These are phyloP conservation scores for Australoheros scitulus DNA, from an alignment of 2,113 vertebrate species.

Conservation along the genomic window DNA sequence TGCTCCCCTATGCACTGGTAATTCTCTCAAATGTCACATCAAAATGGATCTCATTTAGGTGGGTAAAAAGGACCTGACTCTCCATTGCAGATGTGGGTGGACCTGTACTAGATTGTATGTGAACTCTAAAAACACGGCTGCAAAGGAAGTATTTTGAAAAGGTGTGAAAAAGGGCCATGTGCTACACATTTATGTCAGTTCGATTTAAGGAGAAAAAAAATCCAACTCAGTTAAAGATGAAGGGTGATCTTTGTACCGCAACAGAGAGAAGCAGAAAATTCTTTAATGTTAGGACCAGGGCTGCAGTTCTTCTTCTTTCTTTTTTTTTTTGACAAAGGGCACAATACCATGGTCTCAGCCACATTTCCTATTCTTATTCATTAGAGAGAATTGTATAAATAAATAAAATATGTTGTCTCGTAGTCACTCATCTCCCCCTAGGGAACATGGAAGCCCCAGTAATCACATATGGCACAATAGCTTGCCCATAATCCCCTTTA, in stretches of 20 bases:
- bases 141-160: conserved; percentile 60
- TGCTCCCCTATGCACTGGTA: conserved; percentile 64
- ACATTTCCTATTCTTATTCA: conserved; percentile 69
- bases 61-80: conserved; percentile 67
- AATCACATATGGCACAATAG: conserved; percentile 79
- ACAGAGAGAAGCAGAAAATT: conserved; percentile 34
- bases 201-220: conserved; percentile 13
- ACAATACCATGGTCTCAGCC: conserved; percentile 37
- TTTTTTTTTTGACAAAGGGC: conserved; percentile 13
- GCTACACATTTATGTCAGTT: conserved; percentile 40
- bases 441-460: conserved; percentile 69
- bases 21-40: conserved; percentile 82
- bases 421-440: conserved; percentile 66
- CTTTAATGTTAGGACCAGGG: conserved; percentile 43
- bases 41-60: conserved; percentile 79
- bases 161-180: conserved; percentile 30
- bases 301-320: conserved; percentile 8
- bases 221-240: conserved; percentile 42
- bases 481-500: conserved; percentile 78
- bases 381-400: conserved; percentile 70
- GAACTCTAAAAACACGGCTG: conserved; percentile 52
- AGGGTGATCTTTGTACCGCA: conserved; percentile 50
- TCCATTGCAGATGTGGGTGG: conserved; percentile 65
- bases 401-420: conserved; percentile 73
- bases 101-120: conserved; percentile 48